Evolutionary conservation across 2,113 vertebrate genomes (phyloP), one percentile per base, ranked within the genome.

Genomic region (Acanthisitta chloris): DNA sequence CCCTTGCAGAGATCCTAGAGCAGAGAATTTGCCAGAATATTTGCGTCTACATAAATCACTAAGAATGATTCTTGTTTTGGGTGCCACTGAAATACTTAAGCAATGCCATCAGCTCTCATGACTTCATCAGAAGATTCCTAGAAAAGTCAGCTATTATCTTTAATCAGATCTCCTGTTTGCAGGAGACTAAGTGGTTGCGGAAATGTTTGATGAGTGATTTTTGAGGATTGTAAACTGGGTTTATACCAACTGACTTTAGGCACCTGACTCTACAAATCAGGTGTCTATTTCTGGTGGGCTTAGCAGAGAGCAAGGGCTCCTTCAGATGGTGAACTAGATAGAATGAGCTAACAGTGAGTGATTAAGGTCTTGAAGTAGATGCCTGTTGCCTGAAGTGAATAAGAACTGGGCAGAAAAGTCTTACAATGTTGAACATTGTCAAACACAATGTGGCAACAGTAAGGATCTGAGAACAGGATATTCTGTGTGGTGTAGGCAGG

Each of bases 31-130:
- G 58, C 87, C 78, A 94, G 87, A 85, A 81, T 66, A 91, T 90
- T 92, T 95, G 73, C 62, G 90, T 90, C 62, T 76, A 51, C 33
- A 34, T 88, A 92, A 87, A 94, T 78, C 80, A 71, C 40, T 84
- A 76, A 74, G 52, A 76, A 78, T 12, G 86, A 78, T 64, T n/a
- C 17, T 77, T 84, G 62, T 58, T 94, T 69, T 81, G 88, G 94
- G 79, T 95, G 78, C 33, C 65, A 49, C 31, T 79, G 25, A 4
- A 80, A 82, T 36, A 24, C 14, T 58, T 58, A 85, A 89, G 40
- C 52, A 80, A 67, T 36, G 26, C 20, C 45, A 76, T 67, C 21
- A 52, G 48, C 13, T 72, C 59, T 73, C 42, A 57, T 20, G 5
- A 89, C 48, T 58, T 78, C 40, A 69, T 49, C n/a, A 62, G 52